Percentiles rank a stretch among this genome's conserved stretches.
Conservation (phyloP, 2,888 invertebrate genomes). For the Lithophane semibrunnea region DNA sequence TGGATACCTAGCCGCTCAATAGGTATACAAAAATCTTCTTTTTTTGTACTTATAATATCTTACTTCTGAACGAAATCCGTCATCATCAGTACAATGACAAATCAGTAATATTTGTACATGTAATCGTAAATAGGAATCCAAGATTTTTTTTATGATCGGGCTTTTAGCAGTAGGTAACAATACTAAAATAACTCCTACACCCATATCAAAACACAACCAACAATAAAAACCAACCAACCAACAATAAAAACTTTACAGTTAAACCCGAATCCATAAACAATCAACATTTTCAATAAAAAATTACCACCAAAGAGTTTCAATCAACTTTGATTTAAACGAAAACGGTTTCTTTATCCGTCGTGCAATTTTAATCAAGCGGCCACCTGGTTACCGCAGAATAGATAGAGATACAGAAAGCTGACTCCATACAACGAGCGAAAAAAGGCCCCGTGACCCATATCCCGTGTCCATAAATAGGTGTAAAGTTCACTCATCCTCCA, state of each 20-base stretch:
- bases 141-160: no score
- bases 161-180: not conserved
- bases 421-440: not conserved
- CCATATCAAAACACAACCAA: not conserved
- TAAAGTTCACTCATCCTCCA: no score
- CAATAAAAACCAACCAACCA: constrained; percentile 11
- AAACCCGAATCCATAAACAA: constrained; percentile 36
- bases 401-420: constrained; percentile 5
- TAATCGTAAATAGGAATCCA: no score
- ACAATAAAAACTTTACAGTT: constrained; percentile 8
- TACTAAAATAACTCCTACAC: constrained; percentile 4
- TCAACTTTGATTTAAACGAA: constrained; percentile 56
- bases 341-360: constrained; percentile 59
- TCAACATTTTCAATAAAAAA: constrained; percentile 51
- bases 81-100: no score
- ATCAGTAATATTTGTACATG: no score
- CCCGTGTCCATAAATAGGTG: no score
- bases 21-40: no score
- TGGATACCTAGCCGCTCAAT: no score
- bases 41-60: no score
- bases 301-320: constrained; percentile 50
- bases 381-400: constrained; percentile 43
- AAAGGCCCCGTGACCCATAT: not conserved
- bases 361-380: constrained; percentile 66
- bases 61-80: no score